Evolutionary conservation across 2,113 vertebrate species (phyloP), one percentile per base, ranked within the genome.

Genomic region (Heterotilapia buettikoferi): DNA sequence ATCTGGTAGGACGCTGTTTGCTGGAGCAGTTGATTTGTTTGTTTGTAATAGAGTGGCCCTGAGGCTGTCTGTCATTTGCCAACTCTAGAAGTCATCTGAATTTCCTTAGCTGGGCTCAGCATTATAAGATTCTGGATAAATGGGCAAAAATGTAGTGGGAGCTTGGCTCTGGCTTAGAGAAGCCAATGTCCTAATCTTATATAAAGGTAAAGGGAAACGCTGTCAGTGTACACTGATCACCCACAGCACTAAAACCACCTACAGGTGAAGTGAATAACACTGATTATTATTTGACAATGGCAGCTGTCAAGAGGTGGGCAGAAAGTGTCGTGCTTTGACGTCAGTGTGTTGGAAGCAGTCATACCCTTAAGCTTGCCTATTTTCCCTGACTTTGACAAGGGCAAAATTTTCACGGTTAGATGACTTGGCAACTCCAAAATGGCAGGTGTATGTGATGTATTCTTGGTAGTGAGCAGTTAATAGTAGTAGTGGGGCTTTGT

Each of bases 11-110:
- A 87, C 3, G 7, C 59, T 84, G 81, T 92, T 92, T 84, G 47
- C 86, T 82, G 68, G 71, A 83, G 88, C 88, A 19, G 85, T 84
- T 94, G 90, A 95, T 94, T 95, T 93, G 92, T 95, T 94, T 94
- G 92, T 92, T 86, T 90, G 86, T 89, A 68, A 93, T 88, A 26
- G 91, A 90, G 85, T 89, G 83, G 89, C 85, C 91, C 89, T 13
- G 43, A 84, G 90, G 86, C 87, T 87, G 36, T 85, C 86, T 85
- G 38, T 90, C 89, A 87, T 88, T 90, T 90, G 88, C 61, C 84
- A 85, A 90, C 87, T 89, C 78, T 31, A 61, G 61, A 68, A 80
- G 88, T 92, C 86, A 86, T 92, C 86, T 83, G 68, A 78, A 86
- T 89, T 92, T 92, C 86, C 86, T 82, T 81, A 79, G 56, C 84